These are phyloP conservation scores for Popillia japonica DNA, from an alignment of 1,140 invertebrate genomes.

Conservation along the genomic window DNA sequence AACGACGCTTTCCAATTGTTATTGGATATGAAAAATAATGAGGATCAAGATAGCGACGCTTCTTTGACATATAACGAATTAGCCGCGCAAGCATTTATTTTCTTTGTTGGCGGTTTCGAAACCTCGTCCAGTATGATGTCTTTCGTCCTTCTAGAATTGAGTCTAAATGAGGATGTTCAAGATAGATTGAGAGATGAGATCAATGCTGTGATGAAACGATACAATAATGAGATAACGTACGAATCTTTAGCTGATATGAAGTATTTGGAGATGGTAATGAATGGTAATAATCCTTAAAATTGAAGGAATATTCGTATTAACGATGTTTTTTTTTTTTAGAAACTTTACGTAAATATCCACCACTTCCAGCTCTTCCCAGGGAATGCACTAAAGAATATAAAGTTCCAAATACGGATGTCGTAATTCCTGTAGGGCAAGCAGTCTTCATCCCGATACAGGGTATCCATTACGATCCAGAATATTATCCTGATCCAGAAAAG, in stretches of 20 bases:
- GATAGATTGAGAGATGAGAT: constrained; percentile 61
- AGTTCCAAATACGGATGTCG: constrained; percentile 3
- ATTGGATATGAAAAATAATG: constrained; percentile 39
- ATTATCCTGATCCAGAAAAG: constrained; percentile 37
- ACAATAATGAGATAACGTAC: constrained; percentile 63
- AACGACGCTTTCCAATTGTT: constrained; percentile 50
- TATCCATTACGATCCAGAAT: constrained; percentile 37
- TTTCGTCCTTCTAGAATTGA: constrained; percentile 62
- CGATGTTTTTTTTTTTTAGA: constrained; percentile 20
- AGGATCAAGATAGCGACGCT: neutral
- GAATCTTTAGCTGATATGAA: constrained; percentile 66
- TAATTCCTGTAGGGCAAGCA: neutral
- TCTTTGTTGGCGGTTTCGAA: constrained; percentile 62
- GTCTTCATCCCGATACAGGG: constrained; percentile 8
- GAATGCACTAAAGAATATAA: constrained; percentile 35
- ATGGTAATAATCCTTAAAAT: constrained; percentile 57
- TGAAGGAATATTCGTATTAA: neutral
- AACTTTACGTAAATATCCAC: constrained; percentile 39
- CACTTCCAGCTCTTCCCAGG: neutral
- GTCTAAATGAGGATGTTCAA: constrained; percentile 61
- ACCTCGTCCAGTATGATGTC: constrained; percentile 61
- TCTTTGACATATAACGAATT: constrained; percentile 27
- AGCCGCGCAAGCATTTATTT: constrained; percentile 41
- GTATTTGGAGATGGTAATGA: constrained; percentile 49
- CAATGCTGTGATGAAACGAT: constrained; percentile 57